Percentiles rank a stretch among this genome's conserved stretches.
phyloP scores from a whole-genome alignment of 2,113 vertebrate species.

The Rhombomys opimus region DNA sequence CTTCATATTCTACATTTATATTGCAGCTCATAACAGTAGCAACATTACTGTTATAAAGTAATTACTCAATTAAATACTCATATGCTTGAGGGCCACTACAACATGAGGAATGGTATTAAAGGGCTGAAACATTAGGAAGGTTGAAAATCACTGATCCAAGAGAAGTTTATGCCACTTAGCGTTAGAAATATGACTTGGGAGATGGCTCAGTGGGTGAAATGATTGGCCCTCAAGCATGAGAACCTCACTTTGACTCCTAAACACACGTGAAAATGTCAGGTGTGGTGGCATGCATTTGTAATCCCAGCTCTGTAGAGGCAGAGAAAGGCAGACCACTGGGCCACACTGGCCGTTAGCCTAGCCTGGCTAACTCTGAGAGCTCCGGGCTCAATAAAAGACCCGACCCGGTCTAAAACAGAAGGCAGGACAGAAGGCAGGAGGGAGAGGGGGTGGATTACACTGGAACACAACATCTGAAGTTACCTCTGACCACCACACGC shows the following conservation, averaged over 20 bases:
- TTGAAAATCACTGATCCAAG: not conserved
- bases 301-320: too few species aligned
- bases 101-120: not conserved
- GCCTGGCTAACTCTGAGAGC: not conserved
- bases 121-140: not conserved
- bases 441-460: not conserved
- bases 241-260: not conserved
- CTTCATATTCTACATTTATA: not conserved
- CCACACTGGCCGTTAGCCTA: not conserved
- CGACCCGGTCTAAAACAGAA: not conserved
- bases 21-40: not conserved
- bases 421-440: not conserved
- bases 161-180: not conserved
- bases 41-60: not conserved
- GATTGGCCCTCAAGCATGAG: too few species aligned
- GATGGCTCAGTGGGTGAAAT: not conserved
- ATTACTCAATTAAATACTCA: not conserved
- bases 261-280: not conserved
- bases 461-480: too few species aligned
- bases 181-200: not conserved
- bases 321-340: not conserved
- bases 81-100: not conserved
- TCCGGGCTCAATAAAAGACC: not conserved
- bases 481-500: not conserved
- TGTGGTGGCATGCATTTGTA: too few species aligned